A percentile compares a stretch with the other conserved stretches of the same genome.
Conservation (phyloP, 2,888 invertebrate species). For the Tetanocera ferruginea region DNA sequence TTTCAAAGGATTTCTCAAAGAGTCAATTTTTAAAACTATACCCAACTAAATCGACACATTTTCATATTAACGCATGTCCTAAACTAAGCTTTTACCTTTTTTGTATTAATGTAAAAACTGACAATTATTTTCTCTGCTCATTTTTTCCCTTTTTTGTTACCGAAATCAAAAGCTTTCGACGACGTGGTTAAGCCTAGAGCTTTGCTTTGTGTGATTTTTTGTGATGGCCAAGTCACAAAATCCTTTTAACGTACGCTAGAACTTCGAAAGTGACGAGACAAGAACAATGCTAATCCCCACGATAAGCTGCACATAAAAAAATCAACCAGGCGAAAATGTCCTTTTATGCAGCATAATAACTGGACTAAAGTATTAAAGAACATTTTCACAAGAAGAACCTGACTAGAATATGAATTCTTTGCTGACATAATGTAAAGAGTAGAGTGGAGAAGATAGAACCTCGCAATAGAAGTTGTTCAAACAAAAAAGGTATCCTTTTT, state of each 20-base stretch:
- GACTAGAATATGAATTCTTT: constrained; percentile 14
- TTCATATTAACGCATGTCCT: no score
- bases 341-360: neutral
- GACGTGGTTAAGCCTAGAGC: no score
- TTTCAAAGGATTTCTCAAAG: neutral
- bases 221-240: neutral
- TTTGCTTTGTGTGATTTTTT: neutral
- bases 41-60: no score
- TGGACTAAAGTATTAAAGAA: neutral
- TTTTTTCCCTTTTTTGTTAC: neutral
- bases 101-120: no score
- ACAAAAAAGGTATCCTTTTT: neutral
- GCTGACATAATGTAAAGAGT: neutral
- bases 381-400: neutral
- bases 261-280: neutral
- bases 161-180: neutral
- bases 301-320: neutral
- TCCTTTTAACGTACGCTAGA: neutral
- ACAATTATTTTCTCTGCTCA: neutral
- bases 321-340: constrained; percentile 24
- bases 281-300: neutral
- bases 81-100: no score
- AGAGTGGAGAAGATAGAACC: neutral
- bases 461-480: neutral
- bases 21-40: no score